Conservation (phyloP, 2,797 vertebrate genomes). For the Neoniphon sammara region DNA sequence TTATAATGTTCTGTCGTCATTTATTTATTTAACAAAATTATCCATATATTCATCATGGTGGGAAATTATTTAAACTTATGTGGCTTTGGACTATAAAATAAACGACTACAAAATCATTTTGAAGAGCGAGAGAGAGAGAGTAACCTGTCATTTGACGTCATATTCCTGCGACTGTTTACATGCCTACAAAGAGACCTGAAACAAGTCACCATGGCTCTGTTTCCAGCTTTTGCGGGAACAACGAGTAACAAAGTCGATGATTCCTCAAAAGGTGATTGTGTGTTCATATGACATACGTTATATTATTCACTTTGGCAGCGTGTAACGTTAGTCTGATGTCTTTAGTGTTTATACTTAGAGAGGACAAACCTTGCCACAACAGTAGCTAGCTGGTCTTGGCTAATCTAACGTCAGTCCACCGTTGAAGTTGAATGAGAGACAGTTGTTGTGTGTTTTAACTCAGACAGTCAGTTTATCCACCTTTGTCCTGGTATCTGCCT, state of each 20-base stretch:
- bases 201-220: slow-evolving; percentile 77
- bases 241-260: slow-evolving; percentile 60
- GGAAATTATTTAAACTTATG: no score
- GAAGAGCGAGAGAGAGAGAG: no score
- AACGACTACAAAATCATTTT: no score
- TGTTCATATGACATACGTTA: rapidly evolving
- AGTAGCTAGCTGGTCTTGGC: neutral
- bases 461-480: no score
- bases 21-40: no score
- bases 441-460: neutral
- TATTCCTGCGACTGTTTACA: slow-evolving; percentile 69
- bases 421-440: neutral
- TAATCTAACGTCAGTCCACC: neutral
- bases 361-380: neutral
- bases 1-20: no score
- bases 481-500: no score
- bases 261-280: slow-evolving; percentile 69
- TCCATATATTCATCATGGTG: no score
- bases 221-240: slow-evolving; percentile 79
- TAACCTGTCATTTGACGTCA: slow-evolving; percentile 61
- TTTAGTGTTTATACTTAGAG: neutral
- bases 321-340: neutral
- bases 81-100: no score
- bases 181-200: no score
- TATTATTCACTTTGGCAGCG: neutral